phyloP scores from a whole-genome alignment of 92 coral and sea anemone genomes.

The Zoanthus gigantus region DNA sequence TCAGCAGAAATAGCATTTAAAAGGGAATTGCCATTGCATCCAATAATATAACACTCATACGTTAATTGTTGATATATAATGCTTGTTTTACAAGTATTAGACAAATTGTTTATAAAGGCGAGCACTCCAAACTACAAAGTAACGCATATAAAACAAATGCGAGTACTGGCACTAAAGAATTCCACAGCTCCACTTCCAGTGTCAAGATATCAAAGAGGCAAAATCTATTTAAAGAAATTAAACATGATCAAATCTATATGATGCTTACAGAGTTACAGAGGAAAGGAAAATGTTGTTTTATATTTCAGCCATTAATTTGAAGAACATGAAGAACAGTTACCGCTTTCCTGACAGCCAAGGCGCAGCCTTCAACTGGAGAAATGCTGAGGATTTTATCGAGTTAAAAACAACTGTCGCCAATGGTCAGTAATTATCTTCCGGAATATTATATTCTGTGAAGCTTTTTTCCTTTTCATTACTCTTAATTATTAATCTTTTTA shows the following conservation, averaged over 20 bases:
- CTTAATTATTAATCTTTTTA: neutral
- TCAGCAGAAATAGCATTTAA: too few relatives aligned
- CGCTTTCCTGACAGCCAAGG: conserved; percentile 10
- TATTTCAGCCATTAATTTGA: conserved; percentile 19
- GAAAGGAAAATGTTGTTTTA: neutral
- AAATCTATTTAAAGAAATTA: too few relatives aligned
- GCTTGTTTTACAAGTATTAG: too few relatives aligned
- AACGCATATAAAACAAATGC: too few relatives aligned
- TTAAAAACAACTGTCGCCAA: conserved; percentile 14
- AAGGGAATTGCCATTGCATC: too few relatives aligned
- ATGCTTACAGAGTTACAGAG: neutral
- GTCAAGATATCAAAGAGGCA: neutral
- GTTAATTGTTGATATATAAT: too few relatives aligned
- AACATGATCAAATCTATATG: neutral
- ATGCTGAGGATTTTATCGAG: conserved; percentile 8
- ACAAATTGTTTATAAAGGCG: too few relatives aligned
- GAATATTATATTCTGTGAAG: neutral
- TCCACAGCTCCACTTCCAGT: neutral
- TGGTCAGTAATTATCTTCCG: neutral
- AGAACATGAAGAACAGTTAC: neutral
- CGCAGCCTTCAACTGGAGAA: neutral
- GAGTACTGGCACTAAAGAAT: neutral
- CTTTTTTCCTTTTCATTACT: neutral
- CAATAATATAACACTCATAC: too few relatives aligned
- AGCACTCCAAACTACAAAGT: neutral